Evolutionary conservation across 1,140 invertebrate species (phyloP).

Genomic region (Tribolium madens): DNA sequence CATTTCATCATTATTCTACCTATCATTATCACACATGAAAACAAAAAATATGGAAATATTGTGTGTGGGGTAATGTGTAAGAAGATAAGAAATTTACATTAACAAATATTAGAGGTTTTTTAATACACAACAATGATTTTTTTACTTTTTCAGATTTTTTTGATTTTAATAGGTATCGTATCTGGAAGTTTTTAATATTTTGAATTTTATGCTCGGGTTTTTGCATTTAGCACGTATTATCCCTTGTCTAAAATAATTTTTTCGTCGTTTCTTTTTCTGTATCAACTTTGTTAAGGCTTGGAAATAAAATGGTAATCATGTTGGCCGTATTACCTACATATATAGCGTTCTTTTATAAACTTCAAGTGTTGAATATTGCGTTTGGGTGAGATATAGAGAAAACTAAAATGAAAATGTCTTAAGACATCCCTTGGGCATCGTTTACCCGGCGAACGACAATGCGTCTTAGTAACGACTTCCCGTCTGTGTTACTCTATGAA

Average conservation of each 20-base stretch:
- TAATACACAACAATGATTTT: too few relatives aligned
- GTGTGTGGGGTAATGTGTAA: too few relatives aligned
- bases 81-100: too few relatives aligned
- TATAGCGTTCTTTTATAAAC: conserved; percentile 44
- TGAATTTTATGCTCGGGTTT: too few relatives aligned
- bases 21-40: too few relatives aligned
- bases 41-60: too few relatives aligned
- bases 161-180: too few relatives aligned
- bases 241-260: neutral
- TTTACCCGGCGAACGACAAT: conserved; percentile 62
- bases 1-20: too few relatives aligned
- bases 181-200: too few relatives aligned
- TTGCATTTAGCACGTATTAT: too few relatives aligned
- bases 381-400: conserved; percentile 56
- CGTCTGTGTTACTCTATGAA: conserved; percentile 62
- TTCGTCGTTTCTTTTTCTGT: neutral
- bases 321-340: conserved; percentile 40
- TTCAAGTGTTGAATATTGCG: conserved; percentile 51
- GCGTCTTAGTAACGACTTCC: conserved; percentile 63
- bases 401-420: conserved; percentile 64
- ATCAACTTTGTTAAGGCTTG: neutral
- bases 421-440: conserved; percentile 59
- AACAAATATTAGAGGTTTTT: too few relatives aligned
- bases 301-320: conserved; percentile 34
- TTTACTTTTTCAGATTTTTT: too few relatives aligned